Conservation (phyloP, 2,888 invertebrate genomes). For the Coelogynopora nodosa region DNA sequence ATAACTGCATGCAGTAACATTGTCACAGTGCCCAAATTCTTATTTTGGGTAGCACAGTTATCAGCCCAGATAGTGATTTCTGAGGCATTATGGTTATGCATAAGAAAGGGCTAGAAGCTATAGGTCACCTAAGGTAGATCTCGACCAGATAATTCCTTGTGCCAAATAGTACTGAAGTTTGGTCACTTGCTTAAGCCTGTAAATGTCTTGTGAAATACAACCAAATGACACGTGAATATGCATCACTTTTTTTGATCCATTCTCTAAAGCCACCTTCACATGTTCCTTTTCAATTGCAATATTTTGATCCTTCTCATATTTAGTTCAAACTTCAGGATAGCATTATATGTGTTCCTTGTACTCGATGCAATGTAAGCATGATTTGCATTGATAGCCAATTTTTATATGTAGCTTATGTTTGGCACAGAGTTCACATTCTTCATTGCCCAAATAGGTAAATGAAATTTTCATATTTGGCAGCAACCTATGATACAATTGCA, state of each 20-base stretch:
- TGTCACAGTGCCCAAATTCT: too few relatives aligned
- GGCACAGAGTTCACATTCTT: not conserved
- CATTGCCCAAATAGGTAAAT: not conserved
- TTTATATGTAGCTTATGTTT: not conserved
- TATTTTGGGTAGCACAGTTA: too few relatives aligned
- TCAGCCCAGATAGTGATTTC: constrained; percentile 16
- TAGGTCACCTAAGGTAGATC: not conserved
- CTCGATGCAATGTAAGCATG: not conserved
- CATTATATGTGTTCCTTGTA: too few relatives aligned
- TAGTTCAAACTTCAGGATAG: too few relatives aligned
- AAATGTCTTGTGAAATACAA: not conserved
- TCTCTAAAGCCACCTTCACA: not conserved
- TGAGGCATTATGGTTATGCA: not conserved
- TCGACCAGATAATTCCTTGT: not conserved
- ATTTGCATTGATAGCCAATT: not conserved
- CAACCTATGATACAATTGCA: not conserved
- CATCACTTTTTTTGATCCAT: not conserved
- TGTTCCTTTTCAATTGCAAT: not conserved
- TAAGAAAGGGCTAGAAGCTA: not conserved
- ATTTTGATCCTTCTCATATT: not conserved
- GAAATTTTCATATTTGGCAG: not conserved
- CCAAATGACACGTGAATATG: not conserved
- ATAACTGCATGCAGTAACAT: too few relatives aligned
- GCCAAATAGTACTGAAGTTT: not conserved
- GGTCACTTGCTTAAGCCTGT: not conserved